Evolutionary conservation across 2,113 vertebrate species (phyloP), one percentile per base, ranked within the genome.

Genomic region (Emberiza fucata): DNA sequence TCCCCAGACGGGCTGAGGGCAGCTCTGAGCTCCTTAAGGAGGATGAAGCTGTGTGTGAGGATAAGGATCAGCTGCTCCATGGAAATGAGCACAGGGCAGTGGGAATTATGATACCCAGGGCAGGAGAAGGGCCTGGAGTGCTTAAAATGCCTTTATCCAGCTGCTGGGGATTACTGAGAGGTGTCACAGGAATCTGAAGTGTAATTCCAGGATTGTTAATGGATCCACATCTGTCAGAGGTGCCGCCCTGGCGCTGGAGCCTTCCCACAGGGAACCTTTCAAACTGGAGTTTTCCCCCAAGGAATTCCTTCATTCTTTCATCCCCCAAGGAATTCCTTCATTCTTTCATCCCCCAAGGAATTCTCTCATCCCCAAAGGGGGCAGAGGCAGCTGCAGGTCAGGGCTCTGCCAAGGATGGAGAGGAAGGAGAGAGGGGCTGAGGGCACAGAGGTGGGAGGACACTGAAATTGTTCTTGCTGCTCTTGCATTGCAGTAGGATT

Each of bases 271-370:
- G 59, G 40, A 39, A 14, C 28, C 11, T 15, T 54, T n/a, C 59
- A 42, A n/a, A n/a, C 18, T 17, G 47, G 57, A 40, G 2, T 7
- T 5, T 42, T 33, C n/a, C n/a, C n/a, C n/a, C n/a, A n/a, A n/a
- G n/a, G n/a, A n/a, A n/a, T n/a, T n/a, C n/a, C n/a, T n/a, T n/a
- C n/a, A n/a, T n/a, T n/a, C n/a, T n/a, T 37, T 37, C 37, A 37
- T 37, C 22, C 35, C 28, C 0, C 1, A 3, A 22, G 12, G n/a
- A 21, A 63, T 28, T 2, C 20, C 45, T 39, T 1, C 54, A 14
- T 70, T 33, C 48, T 50, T 50, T 27, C 25, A 50, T 31, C 27
- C 35, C 31, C 0, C 1, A 4, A 21, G 12, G n/a, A 22, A 64
- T 28, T 2, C 20, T 50, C 35, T 1, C 50, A 14, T 70, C 22